Evolutionary conservation across 2,797 vertebrate species (phyloP), one percentile per base, ranked within the genome.

Genomic region (Notolabrus celidotus): DNA sequence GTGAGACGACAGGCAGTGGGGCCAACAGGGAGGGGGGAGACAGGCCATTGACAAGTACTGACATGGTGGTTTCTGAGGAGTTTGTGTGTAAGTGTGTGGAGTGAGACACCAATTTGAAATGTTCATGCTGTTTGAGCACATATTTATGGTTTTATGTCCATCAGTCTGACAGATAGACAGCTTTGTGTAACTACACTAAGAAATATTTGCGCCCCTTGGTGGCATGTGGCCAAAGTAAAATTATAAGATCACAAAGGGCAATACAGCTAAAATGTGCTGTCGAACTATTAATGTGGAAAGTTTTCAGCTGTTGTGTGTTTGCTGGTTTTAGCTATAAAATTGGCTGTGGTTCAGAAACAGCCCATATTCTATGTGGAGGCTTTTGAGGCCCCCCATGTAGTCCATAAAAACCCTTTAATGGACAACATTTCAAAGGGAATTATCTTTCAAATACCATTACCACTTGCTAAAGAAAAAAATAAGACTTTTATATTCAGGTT

Each of bases 81-180:
- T 27, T 14, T 15, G 39, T 59, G 6, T 58, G 36, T 53, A 54
- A 55, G 50, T 55, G 62, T 46, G 45, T 47, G 41, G 52, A 86
- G 71, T 79, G 79, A 74, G 69, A 87, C 81, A 83, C 69, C 86
- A 88, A 87, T 90, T 91, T 90, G 82, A 87, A 86, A 86, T 85
- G 78, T 86, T 89, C 85, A 88, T 75, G 85, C 82, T 78, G 79
- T 83, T 81, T 84, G 85, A 87, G 69, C 86, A 74, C 77, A 86
- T 79, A 88, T 77, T 77, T 72, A 59, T 31, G 65, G 76, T 83
- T 86, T 84, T 77, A 76, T 60, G 76, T 59, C 62, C 4, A 66
- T 71, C 77, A 64, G 64, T 50, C 71, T 49, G 66, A 84, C 80
- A 87, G 79, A 81, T 16, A 31, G 60, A 65, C 52, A 67, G 57